These are phyloP conservation scores for Onthophagus taurus DNA, from an alignment of 1,140 invertebrate genomes.

Conservation along the genomic window DNA sequence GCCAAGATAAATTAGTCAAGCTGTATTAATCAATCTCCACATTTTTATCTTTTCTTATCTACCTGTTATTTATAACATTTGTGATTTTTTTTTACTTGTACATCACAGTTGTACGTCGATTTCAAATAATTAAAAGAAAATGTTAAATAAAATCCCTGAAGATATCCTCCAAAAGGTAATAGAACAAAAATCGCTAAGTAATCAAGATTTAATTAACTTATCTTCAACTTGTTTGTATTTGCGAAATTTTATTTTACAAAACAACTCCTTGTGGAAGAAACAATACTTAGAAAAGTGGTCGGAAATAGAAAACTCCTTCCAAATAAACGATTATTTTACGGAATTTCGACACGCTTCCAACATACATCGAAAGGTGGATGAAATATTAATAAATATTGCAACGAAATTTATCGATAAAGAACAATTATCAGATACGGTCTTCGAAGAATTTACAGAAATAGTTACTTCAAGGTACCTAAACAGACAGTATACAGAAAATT, in stretches of 20 bases:
- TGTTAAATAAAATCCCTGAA: constrained; percentile 11
- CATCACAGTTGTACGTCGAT: too few species aligned
- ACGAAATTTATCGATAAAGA: constrained; percentile 23
- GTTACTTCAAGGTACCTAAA: constrained; percentile 15
- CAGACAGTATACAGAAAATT: constrained; percentile 19
- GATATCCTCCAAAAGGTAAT: constrained; percentile 13
- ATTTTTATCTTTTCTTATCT: too few species aligned
- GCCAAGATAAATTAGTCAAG: too few species aligned
- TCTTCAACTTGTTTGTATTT: constrained; percentile 7
- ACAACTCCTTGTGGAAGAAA: constrained; percentile 18
- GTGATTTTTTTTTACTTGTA: too few species aligned
- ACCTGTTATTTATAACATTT: too few species aligned
- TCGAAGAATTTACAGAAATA: constrained; percentile 21
- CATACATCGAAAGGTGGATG: constrained; percentile 13
- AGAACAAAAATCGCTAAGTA: constrained; percentile 6
- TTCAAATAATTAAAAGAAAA: too few species aligned
- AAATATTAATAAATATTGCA: constrained; percentile 21
- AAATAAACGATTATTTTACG: not conserved
- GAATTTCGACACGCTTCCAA: constrained; percentile 17
- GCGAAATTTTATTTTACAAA: constrained; percentile 7
- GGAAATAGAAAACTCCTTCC: not conserved
- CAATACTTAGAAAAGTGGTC: constrained; percentile 16
- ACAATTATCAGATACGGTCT: constrained; percentile 24
- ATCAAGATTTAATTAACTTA: constrained; percentile 13
- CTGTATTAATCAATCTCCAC: too few species aligned